These are phyloP conservation scores for Teleogryllus oceanicus DNA, from an alignment of 2,888 invertebrate species.

Conservation along the genomic window DNA sequence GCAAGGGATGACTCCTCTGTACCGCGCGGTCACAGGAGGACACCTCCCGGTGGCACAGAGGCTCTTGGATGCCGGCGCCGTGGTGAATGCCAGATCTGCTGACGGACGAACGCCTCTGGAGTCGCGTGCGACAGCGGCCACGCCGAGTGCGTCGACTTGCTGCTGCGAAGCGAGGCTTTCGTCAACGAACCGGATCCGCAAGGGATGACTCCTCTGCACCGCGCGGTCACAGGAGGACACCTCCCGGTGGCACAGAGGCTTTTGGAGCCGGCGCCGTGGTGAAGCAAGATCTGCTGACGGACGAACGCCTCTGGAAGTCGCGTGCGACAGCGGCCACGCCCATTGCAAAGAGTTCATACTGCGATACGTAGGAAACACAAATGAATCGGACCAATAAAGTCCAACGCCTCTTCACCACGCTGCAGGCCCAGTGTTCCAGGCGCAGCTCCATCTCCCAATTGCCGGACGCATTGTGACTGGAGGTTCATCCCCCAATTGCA, in stretches of 20 bases:
- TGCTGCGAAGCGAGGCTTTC: no score
- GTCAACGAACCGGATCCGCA: neutral
- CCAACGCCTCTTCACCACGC: no score
- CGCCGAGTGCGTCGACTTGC: no score
- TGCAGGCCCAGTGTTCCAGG: no score
- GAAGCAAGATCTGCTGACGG: constrained; percentile 4
- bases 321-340: constrained; percentile 11
- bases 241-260: neutral
- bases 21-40: neutral
- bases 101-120: constrained; percentile 27
- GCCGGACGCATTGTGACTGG: no score
- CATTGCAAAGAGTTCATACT: constrained; percentile 21
- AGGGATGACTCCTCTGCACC: neutral
- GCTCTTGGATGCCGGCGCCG: constrained; percentile 10
- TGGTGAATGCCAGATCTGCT: neutral
- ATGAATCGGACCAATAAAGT: no score
- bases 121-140: no score
- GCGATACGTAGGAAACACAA: constrained; percentile 20
- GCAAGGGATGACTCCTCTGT: neutral
- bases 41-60: neutral
- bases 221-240: neutral
- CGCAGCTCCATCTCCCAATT: no score
- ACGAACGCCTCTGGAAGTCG: constrained; percentile 28
- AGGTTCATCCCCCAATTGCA: no score
- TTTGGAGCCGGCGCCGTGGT: constrained; percentile 19